Evolutionary conservation across 2,888 invertebrate genomes (phyloP).

Genomic region (Pogonocherus hispidulus): DNA sequence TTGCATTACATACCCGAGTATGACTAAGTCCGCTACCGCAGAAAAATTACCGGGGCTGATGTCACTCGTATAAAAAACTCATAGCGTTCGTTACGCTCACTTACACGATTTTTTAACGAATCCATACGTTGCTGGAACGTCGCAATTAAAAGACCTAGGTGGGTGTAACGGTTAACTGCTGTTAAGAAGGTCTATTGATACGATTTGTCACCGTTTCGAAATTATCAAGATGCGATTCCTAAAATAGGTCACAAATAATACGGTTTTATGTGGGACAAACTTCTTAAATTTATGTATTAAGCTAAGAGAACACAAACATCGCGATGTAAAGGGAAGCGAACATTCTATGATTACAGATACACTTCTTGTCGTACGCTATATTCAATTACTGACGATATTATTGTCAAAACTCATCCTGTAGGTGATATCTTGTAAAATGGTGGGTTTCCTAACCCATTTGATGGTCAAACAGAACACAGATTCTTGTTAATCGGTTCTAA

Average conservation of each 20-base stretch:
- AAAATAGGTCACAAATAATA: no score
- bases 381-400: no score
- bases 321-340: no score
- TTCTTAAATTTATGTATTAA: no score
- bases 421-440: no score
- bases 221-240: neutral
- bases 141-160: neutral
- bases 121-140: neutral
- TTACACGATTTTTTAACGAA: conserved; percentile 5
- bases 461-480: no score
- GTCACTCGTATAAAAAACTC: conserved; percentile 15
- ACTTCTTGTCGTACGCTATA: no score
- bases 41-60: conserved; percentile 6
- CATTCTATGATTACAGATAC: no score
- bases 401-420: no score
- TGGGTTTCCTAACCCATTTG: no score
- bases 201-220: neutral
- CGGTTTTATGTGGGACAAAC: neutral
- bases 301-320: no score
- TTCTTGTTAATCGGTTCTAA: no score
- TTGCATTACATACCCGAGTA: neutral
- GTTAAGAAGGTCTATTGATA: neutral
- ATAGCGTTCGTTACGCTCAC: neutral
- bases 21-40: conserved; percentile 12
- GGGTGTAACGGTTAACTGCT: neutral